Conservation (phyloP, 2,888 invertebrate species). For the Malachius bipustulatus region DNA sequence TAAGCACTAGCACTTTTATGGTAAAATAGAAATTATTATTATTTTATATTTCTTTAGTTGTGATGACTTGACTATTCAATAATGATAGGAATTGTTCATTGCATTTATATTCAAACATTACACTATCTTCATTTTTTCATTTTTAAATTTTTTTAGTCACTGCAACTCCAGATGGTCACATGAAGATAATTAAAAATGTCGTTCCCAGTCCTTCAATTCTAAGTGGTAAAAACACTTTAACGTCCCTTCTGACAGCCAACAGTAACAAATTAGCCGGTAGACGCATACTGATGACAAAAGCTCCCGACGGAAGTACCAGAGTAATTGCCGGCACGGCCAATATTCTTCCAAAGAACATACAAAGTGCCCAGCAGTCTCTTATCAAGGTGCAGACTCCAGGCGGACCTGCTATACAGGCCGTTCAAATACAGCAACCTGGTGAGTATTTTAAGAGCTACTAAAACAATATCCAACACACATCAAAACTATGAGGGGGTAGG, state of each 20-base stretch:
- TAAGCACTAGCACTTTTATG: too few relatives aligned
- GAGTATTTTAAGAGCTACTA: conserved; percentile 11
- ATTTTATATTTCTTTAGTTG: too few relatives aligned
- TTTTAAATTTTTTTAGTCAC: background rate
- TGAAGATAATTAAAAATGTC: conserved; percentile 54
- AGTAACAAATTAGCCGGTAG: conserved; percentile 56
- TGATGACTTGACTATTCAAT: too few relatives aligned
- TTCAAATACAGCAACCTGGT: conserved; percentile 38
- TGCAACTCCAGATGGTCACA: conserved; percentile 43
- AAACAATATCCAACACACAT: conserved; percentile 10
- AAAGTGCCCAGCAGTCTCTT: conserved; percentile 37
- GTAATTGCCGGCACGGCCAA: conserved; percentile 48
- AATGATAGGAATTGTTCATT: too few relatives aligned
- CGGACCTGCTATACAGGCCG: conserved; percentile 30
- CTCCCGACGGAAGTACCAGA: conserved; percentile 53
- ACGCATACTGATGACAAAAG: conserved; percentile 65
- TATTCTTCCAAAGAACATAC: conserved; percentile 41
- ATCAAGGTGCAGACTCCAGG: conserved; percentile 39
- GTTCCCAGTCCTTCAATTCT: conserved; percentile 37
- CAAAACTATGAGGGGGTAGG: conserved; percentile 2
- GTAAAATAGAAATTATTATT: too few relatives aligned
- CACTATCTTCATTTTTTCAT: too few relatives aligned
- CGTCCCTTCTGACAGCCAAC: conserved; percentile 49
- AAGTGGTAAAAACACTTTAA: conserved; percentile 51
- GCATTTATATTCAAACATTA: too few relatives aligned